A percentile compares a stretch with the other conserved stretches of the same genome.
Conservation (phyloP, 2,113 vertebrate genomes). For the Dasyurus viverrinus region DNA sequence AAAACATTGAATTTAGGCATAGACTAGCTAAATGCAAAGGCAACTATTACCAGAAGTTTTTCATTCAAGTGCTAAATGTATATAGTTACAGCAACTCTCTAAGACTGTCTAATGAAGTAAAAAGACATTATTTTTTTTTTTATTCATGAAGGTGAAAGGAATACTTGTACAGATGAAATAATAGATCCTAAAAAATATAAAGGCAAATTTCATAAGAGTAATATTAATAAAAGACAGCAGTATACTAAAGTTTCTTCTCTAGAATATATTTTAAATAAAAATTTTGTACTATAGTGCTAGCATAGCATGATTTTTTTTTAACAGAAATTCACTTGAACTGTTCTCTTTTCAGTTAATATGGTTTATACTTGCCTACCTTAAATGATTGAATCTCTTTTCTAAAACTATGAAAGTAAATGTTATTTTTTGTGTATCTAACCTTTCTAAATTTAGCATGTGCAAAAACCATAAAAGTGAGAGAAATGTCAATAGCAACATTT, state of each 20-base stretch:
- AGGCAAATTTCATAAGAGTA: background rate
- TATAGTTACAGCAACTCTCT: background rate
- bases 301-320: background rate
- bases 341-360: background rate
- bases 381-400: background rate
- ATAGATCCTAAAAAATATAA: background rate
- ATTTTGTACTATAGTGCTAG: background rate
- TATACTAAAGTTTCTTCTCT: background rate
- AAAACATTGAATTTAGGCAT: background rate
- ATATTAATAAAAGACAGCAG: background rate
- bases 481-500: background rate
- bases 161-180: background rate
- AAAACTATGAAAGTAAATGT: background rate
- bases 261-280: background rate
- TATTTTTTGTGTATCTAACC: background rate
- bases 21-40: background rate
- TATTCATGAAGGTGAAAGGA: background rate
- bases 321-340: background rate
- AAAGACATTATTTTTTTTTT: background rate
- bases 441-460: background rate
- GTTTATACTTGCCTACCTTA: background rate
- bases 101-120: background rate
- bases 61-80: background rate
- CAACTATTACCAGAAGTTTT: background rate
- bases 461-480: background rate